Conservation (phyloP, 2,797 vertebrate genomes). For the Acestrorhynchus altus region DNA sequence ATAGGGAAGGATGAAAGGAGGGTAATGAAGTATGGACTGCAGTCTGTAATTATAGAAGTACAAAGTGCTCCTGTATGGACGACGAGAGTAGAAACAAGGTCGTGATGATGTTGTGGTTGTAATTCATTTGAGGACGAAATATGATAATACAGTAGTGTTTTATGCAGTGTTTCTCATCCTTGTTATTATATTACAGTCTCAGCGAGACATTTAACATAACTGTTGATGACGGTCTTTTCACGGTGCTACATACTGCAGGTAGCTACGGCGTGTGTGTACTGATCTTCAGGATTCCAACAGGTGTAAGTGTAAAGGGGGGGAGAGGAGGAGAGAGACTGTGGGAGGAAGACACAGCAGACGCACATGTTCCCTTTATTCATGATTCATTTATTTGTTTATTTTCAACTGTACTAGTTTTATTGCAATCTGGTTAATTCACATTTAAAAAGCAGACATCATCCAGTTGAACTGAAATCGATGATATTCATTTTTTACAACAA, state of each 20-base stretch:
- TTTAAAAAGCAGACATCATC: conserved; percentile 98
- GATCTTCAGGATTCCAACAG: neutral
- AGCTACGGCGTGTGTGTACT: neutral
- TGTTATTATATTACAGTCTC: neutral
- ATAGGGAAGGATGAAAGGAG: no score
- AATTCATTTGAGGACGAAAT: no score
- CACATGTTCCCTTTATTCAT: conserved; percentile 90
- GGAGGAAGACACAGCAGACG: conserved; percentile 69
- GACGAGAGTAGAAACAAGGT: no score
- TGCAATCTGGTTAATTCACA: conserved; percentile 99
- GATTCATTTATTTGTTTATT: conserved; percentile 81
- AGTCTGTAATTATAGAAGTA: no score
- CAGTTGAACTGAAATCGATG: conserved; percentile 95
- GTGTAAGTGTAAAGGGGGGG: neutral
- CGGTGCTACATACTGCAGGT: neutral
- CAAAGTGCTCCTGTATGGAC: no score
- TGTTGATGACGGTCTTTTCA: neutral
- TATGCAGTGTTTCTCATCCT: no score
- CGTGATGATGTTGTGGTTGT: no score
- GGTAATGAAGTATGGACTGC: no score
- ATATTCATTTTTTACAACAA: conserved; percentile 95
- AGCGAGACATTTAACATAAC: neutral
- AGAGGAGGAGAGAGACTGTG: neutral
- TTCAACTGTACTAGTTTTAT: conserved; percentile 95
- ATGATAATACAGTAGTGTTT: no score